These are phyloP conservation scores for Orgyia antiqua DNA, from an alignment of 2,888 invertebrate species.

Conservation along the genomic window DNA sequence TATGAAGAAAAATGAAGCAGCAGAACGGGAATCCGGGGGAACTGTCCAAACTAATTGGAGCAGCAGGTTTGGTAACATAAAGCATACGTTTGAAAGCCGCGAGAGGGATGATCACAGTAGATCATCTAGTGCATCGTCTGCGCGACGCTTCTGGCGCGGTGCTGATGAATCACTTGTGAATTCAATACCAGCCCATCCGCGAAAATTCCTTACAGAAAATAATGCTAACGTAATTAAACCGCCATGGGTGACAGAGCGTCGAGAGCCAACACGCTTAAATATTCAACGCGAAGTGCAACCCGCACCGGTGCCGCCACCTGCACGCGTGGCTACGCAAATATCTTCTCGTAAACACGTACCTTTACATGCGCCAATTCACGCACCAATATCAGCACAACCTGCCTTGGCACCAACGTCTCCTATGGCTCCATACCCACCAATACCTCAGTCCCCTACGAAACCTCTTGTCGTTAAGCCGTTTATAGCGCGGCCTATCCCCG, in stretches of 20 bases:
- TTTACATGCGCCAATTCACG: slow-evolving; percentile 2
- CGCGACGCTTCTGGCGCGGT: slow-evolving; percentile 80
- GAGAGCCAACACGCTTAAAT: slow-evolving; percentile 34
- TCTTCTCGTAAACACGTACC: background rate
- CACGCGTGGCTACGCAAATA: background rate
- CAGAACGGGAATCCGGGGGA: slow-evolving; percentile 26
- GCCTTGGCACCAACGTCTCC: slow-evolving; percentile 14
- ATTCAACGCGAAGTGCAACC: slow-evolving; percentile 25
- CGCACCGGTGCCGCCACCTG: slow-evolving; percentile 10
- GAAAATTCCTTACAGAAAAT: slow-evolving; percentile 42
- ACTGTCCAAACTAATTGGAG: slow-evolving; percentile 83
- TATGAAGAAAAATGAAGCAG: slow-evolving; percentile 83
- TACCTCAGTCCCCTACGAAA: slow-evolving; percentile 49
- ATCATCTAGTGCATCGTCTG: slow-evolving; percentile 70
- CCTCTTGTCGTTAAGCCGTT: slow-evolving; percentile 59
- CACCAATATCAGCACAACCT: slow-evolving; percentile 7
- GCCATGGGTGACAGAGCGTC: slow-evolving; percentile 64
- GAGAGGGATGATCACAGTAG: slow-evolving; percentile 51
- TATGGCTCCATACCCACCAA: slow-evolving; percentile 22
- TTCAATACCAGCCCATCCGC: slow-evolving; percentile 29
- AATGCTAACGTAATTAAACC: slow-evolving; percentile 54
- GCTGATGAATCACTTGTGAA: slow-evolving; percentile 73
- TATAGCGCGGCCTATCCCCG: slow-evolving; percentile 77
- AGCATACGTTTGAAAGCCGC: slow-evolving; percentile 86
- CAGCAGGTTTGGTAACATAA: slow-evolving; percentile 89